phyloP scores from a whole-genome alignment of 2,888 invertebrate genomes.

The Nymphalis c-album region DNA sequence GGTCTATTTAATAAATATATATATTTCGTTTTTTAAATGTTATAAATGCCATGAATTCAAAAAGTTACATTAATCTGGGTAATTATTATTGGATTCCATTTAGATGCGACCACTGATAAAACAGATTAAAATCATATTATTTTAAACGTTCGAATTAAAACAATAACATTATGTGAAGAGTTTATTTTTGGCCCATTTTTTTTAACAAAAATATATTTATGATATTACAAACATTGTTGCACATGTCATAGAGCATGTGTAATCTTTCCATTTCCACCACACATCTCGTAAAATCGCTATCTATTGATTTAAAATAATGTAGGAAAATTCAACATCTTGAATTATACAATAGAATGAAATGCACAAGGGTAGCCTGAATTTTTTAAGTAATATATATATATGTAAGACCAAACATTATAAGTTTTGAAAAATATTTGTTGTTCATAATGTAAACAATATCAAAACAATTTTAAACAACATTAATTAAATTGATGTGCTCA shows the following conservation, averaged over 20 bases:
- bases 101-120: no score
- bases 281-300: background rate
- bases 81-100: no score
- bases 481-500: background rate
- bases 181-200: constrained; percentile 74
- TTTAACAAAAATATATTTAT: constrained; percentile 63
- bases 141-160: background rate
- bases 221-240: constrained; percentile 40
- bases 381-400: no score
- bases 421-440: no score
- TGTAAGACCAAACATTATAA: no score
- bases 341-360: background rate
- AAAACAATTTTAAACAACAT: background rate
- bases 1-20: no score
- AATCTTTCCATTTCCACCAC: background rate
- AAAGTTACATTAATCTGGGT: no score
- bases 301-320: constrained; percentile 8
- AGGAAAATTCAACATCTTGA: background rate
- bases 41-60: no score
- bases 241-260: constrained; percentile 27
- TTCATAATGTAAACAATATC: background rate
- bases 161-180: constrained; percentile 70
- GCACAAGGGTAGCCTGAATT: no score
- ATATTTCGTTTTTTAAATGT: no score
- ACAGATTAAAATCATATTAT: no score